These are phyloP conservation scores for Diogma glabrata DNA, from an alignment of 2,888 invertebrate genomes.

Conservation along the genomic window DNA sequence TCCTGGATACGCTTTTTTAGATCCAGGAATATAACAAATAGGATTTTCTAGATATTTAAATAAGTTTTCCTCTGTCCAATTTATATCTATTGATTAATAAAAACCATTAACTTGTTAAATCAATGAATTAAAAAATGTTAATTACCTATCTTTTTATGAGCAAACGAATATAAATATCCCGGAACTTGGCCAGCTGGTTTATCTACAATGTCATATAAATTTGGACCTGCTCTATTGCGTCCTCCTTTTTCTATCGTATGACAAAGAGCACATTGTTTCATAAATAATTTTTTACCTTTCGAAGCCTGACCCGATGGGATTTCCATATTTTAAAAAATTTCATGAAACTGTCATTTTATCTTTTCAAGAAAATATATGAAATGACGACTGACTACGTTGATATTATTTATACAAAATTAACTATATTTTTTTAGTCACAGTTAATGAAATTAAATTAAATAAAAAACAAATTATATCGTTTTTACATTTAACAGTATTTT, in stretches of 20 bases:
- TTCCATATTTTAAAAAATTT: neutral
- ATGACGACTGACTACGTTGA: too few species aligned
- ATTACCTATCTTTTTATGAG: neutral
- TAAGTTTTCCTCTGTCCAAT: neutral
- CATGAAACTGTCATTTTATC: too few species aligned
- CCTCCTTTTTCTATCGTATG: slow-evolving; percentile 86
- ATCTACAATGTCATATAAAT: slow-evolving; percentile 10
- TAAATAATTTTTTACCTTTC: slow-evolving; percentile 88
- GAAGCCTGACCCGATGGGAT: slow-evolving; percentile 44
- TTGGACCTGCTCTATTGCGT: slow-evolving; percentile 57
- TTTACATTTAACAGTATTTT: too few species aligned
- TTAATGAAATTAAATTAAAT: too few species aligned
- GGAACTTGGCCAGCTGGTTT: slow-evolving; percentile 25
- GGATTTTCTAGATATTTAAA: neutral
- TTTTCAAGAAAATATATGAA: too few species aligned
- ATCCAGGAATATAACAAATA: neutral
- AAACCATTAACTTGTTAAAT: neutral
- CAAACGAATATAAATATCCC: neutral
- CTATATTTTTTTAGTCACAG: too few species aligned
- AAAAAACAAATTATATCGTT: too few species aligned
- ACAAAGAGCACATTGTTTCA: slow-evolving; percentile 89
- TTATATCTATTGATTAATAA: neutral
- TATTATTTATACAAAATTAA: too few species aligned
- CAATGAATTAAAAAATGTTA: neutral
- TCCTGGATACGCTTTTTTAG: neutral